Evolutionary conservation across 2,113 vertebrate species (phyloP), one percentile per base, ranked within the genome.

Genomic region (Laticauda colubrina): DNA sequence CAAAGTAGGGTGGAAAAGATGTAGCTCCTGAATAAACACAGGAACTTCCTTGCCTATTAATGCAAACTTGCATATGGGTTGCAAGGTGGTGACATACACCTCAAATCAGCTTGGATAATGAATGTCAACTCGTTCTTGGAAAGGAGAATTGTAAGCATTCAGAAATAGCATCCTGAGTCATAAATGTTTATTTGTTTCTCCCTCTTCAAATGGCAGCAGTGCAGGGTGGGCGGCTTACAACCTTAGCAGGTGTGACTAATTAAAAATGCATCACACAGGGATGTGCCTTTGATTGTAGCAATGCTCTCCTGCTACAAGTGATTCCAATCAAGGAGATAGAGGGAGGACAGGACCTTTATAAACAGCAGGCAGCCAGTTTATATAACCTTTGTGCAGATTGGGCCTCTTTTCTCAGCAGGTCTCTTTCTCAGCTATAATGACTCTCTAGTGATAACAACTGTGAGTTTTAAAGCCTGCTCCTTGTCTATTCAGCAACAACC

Each of bases 211-310:
- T 94, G 95, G 93, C 15, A 20, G 93, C 94, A 94, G 90, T 94
- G 64, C 43, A 89, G 92, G 45, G 94, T 96, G 92, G 96, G 94
- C 92, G 87, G 91, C 90, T 95, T 95, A 89, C 81, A 96, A 96
- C 96, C 91, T 95, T 95, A 97, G 95, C 97, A 97, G 97, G 96
- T 97, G 95, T 95, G 94, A 96, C 95, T 97, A 97, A 97, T 97
- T 98, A 96, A 95, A 97, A 97, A 91, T 85, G 90, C 89, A 93
- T 93, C 75, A 0, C 89, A 96, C 12, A 92, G 95, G 96, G 95
- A 94, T 94, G 89, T 95, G 88, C 88, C 87, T 97, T 96, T 97
- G 97, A 97, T 97, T 97, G 95, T 94, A 93, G 56, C 87, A 96
- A 94, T 91, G 21, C 93, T 95, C 94, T 97, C 89, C 89, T 94